Base-by-base conservation (phyloP, 2,113 vertebrate genomes). In the Rhipidura dahli region DNA sequence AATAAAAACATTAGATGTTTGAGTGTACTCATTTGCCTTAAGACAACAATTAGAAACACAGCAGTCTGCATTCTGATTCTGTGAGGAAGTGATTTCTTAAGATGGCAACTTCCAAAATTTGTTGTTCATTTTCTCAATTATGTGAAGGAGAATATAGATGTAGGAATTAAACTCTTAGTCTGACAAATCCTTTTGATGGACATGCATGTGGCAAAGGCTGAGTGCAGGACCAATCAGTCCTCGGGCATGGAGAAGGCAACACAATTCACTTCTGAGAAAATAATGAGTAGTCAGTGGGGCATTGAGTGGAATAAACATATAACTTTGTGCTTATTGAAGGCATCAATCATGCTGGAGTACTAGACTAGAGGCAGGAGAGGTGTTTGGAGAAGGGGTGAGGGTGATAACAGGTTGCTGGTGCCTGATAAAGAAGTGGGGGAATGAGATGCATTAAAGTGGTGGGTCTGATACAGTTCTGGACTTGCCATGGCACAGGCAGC, bases 401-500 rank as follows among this genome's bases (percentile, higher is more conserved):
- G 13, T 68, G 54, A 51, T 2, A 1, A 28, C 27, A 71, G 14
- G 22, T 44, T 76, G 22, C 35, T 53, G 39, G 26, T 47, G 18
- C 39, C 23, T 68, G 15, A 37, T 22, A 33, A 64, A 22, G 56
- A 70, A 27, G 16, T 0, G 1, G 6, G 9, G 19, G 12, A 78
- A 51, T 13, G 21, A 12, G 13, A 13, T 75, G 40, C 1, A 1
- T 65, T 70, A 53, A 31, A 37, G 20, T 47, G 9, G 18, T 11
- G 47, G n/a, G 42, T 30, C 30, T 9, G 31, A 40, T 63, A 15
- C 15, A 9, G 8, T 28, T 64, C 37, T 53, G 42, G 33, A 35
- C 44, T 89, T 90, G 14, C 44, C 1, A 1, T 61, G 56, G 37
- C 40, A 33, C 0, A 0, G n/a, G 51, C 45, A 83, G 31, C 28